phyloP scores from a whole-genome alignment of 2,888 invertebrate genomes.

The Drymonia ruficornis region DNA sequence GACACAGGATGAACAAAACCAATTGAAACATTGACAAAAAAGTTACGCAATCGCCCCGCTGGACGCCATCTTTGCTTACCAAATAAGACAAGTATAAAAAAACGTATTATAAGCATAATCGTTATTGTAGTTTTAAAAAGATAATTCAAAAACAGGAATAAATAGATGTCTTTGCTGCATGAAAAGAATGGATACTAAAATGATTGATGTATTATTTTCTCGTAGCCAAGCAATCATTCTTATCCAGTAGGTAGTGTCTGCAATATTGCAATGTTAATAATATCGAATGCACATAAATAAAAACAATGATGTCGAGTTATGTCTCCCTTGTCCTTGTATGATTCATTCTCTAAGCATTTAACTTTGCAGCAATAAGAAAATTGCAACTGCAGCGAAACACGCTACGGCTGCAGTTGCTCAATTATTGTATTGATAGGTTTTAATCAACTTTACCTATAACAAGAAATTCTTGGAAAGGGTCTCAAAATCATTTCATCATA shows the following conservation, averaged over 20 bases:
- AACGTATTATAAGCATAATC: no score
- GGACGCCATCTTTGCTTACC: no score
- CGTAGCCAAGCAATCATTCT: no score
- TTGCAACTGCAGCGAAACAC: slow-evolving; percentile 20
- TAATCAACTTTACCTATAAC: background rate
- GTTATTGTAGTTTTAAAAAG: background rate
- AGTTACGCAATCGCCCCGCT: no score
- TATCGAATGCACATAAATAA: slow-evolving; percentile 10
- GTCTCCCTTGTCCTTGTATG: slow-evolving; percentile 30
- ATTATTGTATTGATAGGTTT: slow-evolving; percentile 6
- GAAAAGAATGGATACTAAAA: background rate
- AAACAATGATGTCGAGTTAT: slow-evolving; percentile 23
- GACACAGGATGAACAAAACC: no score
- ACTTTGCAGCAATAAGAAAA: slow-evolving; percentile 24
- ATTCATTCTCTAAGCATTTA: slow-evolving; percentile 24
- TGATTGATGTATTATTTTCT: no score
- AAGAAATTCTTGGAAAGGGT: background rate
- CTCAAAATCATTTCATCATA: background rate
- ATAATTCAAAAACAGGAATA: background rate
- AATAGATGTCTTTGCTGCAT: background rate
- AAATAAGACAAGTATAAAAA: no score
- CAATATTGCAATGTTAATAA: slow-evolving; percentile 8
- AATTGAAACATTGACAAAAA: no score
- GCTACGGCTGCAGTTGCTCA: slow-evolving; percentile 22
- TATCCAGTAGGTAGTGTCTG: background rate